Base-by-base conservation (phyloP, 1,140 invertebrate species). In the Pissodes strobi region DNA sequence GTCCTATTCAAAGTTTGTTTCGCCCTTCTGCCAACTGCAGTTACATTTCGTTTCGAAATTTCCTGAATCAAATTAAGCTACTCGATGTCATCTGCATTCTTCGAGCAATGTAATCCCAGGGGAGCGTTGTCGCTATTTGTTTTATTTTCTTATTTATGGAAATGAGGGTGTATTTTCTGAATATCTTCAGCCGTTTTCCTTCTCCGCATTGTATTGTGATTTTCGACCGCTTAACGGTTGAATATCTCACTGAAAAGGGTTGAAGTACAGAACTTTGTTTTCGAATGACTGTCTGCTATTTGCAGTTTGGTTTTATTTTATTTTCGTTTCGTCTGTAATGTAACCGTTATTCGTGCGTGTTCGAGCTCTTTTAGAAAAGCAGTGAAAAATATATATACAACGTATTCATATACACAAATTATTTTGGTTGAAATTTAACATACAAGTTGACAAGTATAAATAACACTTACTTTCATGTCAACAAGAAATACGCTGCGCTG, bases 61-160 rank as follows among this genome's bases (percentile, higher is more conserved):
- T 52, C 49, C 49, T 52, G 49, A 12, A 15, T 34, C 23, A 15
- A 52, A 52, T 52, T 52, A 52, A 52, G 13, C 27, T n/a, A 52
- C 22, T 30, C 17, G n/a, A 15, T 13, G 13, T 15, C 49, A 27
- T 30, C 49, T 30, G 49, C 49, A 27, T 27, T 17, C n/a, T 37
- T 12, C n/a, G n/a, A 22, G 9, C 21, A 19, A 30, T 30, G 5
- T 30, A 12, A 1, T 52, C 30, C 49, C 25, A 34, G 9, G 9
- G 49, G 49, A 37, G 27, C 49, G 23, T 52, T 52, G 49, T 52
- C 49, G 22, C 21, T 48, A 10, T 52, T 52, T 30, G 23, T 52
- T 30, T 52, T 52, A 52, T 52, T 52, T 37, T 27, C 49, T 52
- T 52, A 52, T 52, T 30, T 52, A 52, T 52, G 49, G 23, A 52